These are phyloP conservation scores for Euwallacea fornicatus DNA, from an alignment of 1,140 invertebrate species.

Conservation along the genomic window DNA sequence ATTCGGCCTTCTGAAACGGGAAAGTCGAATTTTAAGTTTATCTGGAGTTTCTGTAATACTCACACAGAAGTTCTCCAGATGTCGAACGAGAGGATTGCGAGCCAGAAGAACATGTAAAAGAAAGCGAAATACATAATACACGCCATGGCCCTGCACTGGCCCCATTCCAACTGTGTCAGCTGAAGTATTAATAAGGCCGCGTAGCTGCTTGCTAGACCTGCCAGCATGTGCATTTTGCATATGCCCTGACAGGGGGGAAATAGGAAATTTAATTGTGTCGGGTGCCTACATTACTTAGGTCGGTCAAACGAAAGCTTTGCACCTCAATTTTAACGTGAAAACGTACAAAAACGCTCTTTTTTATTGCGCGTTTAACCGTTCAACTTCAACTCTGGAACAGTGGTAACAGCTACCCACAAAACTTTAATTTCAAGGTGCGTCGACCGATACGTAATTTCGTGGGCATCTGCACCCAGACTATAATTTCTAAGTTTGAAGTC, in stretches of 20 bases:
- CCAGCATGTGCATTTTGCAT: slow-evolving; percentile 60
- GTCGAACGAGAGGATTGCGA: slow-evolving; percentile 67
- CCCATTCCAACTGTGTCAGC: slow-evolving; percentile 44
- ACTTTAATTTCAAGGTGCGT: too few relatives aligned
- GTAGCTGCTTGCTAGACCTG: slow-evolving; percentile 61
- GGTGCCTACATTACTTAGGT: too few relatives aligned
- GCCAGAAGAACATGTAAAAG: slow-evolving; percentile 67
- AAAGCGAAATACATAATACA: slow-evolving; percentile 65
- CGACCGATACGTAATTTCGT: too few relatives aligned
- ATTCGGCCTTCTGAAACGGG: slow-evolving; percentile 48
- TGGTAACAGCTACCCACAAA: too few relatives aligned
- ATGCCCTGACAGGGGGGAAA: slow-evolving; percentile 47
- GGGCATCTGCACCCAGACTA: too few relatives aligned
- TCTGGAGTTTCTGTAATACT: slow-evolving; percentile 47
- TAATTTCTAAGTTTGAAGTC: too few relatives aligned
- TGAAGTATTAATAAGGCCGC: slow-evolving; percentile 59
- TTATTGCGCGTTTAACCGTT: too few relatives aligned
- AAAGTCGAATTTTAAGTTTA: background rate
- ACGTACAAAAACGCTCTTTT: too few relatives aligned
- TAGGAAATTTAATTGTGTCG: too few relatives aligned
- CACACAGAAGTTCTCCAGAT: slow-evolving; percentile 64
- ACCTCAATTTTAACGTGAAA: too few relatives aligned
- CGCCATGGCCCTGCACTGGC: slow-evolving; percentile 54
- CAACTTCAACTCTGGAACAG: too few relatives aligned
- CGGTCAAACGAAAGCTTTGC: too few relatives aligned